These are phyloP conservation scores for Periophthalmus modestus DNA, from an alignment of 2,113 vertebrate genomes.

Conservation along the genomic window DNA sequence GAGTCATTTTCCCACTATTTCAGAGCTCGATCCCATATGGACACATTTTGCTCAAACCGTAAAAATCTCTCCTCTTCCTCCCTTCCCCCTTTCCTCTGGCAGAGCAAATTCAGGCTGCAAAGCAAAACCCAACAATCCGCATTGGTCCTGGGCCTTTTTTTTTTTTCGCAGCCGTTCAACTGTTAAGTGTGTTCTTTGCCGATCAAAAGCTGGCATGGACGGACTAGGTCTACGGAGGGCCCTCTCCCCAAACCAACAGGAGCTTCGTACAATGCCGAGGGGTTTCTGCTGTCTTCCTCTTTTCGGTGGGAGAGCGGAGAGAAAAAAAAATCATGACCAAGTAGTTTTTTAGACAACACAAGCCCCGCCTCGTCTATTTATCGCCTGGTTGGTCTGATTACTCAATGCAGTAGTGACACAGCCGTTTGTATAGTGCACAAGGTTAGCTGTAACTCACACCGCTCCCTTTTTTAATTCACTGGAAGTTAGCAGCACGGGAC, in stretches of 20 bases:
- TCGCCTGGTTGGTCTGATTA: slow-evolving; percentile 20
- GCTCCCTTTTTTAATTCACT: slow-evolving; percentile 15
- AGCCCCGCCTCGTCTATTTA: slow-evolving; percentile 5
- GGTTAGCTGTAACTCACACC: slow-evolving; percentile 9
- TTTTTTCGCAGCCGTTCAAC: slow-evolving; percentile 82
- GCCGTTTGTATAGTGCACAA: slow-evolving; percentile 22
- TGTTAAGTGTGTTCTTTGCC: slow-evolving; percentile 80
- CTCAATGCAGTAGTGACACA: slow-evolving; percentile 32
- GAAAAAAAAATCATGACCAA: slow-evolving; percentile 59
- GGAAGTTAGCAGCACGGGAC: not conserved
- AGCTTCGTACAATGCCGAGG: slow-evolving; percentile 62
- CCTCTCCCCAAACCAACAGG: slow-evolving; percentile 74
- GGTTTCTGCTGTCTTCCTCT: slow-evolving; percentile 70
- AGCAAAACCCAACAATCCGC: slow-evolving; percentile 77
- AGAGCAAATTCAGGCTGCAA: slow-evolving; percentile 77
- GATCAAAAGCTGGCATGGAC: slow-evolving; percentile 75
- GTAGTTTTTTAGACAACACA: slow-evolving; percentile 47
- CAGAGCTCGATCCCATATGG: slow-evolving; percentile 18
- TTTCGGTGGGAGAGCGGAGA: slow-evolving; percentile 50
- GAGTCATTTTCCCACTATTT: slow-evolving; percentile 2
- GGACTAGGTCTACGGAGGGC: slow-evolving; percentile 68
- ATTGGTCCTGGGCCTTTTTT: slow-evolving; percentile 80
- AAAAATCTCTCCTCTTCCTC: slow-evolving; percentile 25
- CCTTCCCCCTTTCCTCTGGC: slow-evolving; percentile 44
- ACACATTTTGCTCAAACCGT: slow-evolving; percentile 29